phyloP scores from a whole-genome alignment of 2,888 invertebrate genomes.

The Odontocerum albicorne region DNA sequence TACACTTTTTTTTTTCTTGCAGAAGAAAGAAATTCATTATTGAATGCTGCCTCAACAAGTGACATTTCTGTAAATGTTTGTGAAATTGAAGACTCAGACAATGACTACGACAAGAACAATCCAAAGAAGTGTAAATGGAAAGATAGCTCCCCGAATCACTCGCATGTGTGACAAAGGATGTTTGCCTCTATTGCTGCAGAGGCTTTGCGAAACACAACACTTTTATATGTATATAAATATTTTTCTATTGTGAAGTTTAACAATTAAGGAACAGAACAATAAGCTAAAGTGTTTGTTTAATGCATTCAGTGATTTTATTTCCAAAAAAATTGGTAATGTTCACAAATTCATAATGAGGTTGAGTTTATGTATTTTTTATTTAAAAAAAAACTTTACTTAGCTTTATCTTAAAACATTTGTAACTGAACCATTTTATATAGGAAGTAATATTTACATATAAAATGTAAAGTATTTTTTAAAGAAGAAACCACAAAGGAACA shows the following conservation, averaged over 20 bases:
- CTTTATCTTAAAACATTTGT: too few relatives aligned
- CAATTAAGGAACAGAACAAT: background rate
- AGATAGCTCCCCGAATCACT: conserved; percentile 31
- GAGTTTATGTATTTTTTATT: too few relatives aligned
- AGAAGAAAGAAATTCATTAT: conserved; percentile 67
- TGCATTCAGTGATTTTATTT: background rate
- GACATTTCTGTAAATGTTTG: conserved; percentile 79
- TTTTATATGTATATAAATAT: background rate
- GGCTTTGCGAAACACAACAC: conserved; percentile 17
- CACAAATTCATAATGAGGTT: too few relatives aligned
- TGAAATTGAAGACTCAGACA: conserved; percentile 79
- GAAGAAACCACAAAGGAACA: too few relatives aligned
- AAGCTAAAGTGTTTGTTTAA: background rate
- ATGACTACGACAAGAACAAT: conserved; percentile 52
- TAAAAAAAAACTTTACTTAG: too few relatives aligned
- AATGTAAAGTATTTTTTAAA: too few relatives aligned
- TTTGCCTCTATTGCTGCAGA: conserved; percentile 32
- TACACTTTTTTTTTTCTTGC: conserved; percentile 38
- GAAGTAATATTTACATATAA: too few relatives aligned
- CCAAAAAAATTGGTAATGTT: too few relatives aligned
- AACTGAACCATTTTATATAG: too few relatives aligned
- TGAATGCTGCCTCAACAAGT: conserved; percentile 70
- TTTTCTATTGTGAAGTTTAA: background rate
- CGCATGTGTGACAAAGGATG: conserved; percentile 38
- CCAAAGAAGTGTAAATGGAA: conserved; percentile 30